phyloP scores from a whole-genome alignment of 2,888 invertebrate genomes.

The Meteorus cinctellus region DNA sequence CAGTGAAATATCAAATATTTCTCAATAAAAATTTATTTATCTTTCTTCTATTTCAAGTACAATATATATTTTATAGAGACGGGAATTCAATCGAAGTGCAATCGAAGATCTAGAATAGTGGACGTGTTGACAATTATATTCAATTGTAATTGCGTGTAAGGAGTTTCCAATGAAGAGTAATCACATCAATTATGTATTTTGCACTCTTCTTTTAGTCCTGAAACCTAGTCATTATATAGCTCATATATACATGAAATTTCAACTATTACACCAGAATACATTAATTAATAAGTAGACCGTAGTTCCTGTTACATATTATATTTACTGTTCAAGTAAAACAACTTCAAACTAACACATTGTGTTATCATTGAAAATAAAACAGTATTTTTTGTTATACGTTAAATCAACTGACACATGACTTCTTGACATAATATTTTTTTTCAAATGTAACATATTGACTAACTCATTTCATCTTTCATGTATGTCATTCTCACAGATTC shows the following conservation, averaged over 20 bases:
- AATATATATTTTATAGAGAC: neutral
- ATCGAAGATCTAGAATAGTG: slow-evolving; percentile 8
- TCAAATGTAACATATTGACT: slow-evolving; percentile 3
- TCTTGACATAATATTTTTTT: slow-evolving; percentile 3
- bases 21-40: neutral
- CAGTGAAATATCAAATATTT: neutral
- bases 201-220: slow-evolving; percentile 49
- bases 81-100: slow-evolving; percentile 26
- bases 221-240: slow-evolving; percentile 53
- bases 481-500: neutral
- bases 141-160: slow-evolving; percentile 10
- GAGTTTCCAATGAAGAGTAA: slow-evolving; percentile 6
- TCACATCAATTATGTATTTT: neutral
- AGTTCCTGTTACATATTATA: slow-evolving; percentile 18
- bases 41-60: neutral
- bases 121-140: slow-evolving; percentile 23
- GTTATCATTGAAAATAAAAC: slow-evolving; percentile 32
- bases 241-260: slow-evolving; percentile 10
- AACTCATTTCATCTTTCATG: neutral
- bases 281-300: slow-evolving; percentile 17
- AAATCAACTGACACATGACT: slow-evolving; percentile 3
- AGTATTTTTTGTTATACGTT: slow-evolving; percentile 23
- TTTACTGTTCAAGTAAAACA: slow-evolving; percentile 21
- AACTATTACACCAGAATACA: slow-evolving; percentile 20
- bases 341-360: slow-evolving; percentile 5